Base-by-base conservation (phyloP, 2,888 invertebrate species). In the Leucoma salicis region DNA sequence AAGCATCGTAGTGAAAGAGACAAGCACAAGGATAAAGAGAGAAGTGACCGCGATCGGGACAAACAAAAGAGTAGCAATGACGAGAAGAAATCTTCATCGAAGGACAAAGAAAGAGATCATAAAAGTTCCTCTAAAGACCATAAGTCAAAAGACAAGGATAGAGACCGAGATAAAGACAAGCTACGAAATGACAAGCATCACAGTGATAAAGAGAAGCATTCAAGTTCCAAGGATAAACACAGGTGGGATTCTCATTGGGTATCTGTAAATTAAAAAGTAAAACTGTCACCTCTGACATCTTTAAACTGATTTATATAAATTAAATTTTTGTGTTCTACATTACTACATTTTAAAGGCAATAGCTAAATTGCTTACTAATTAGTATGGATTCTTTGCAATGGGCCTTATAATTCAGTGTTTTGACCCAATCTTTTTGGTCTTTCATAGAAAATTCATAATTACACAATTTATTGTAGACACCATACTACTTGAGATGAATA, bases 161-260 rank as follows among this genome's bases (percentile, higher is more conserved):
- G 36, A 61, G 78, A 80, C 15, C 66, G 67, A 39, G 84, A 84
- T 42, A 89, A 74, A 66, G 90, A 84, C 46, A 82, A 82, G 32
- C 76, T 82, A 39, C 82, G 63, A 45, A 87, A 81, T 63, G 87
- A 87, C 37, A 90, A 85, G 59, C 85, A 91, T 35, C 70, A 68
- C 25, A 75, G 74, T 60, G 78, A 78, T 46, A 87, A 81, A 55
- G 88, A 90, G 37, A 90, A 84, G 59, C 86, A 91, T 57, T 83
- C 85, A 45, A 84, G 82, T 62, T 86, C 86, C 35, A 92, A 91
- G 69, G 92, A 92, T 40, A 93, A 91, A 64, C 91, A 92, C 60
- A 91, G 90, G 79, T 92, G 47, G 0, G 21, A 21, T 5, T 21
- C 6, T 21, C 8, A 21, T 21, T 2, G 3, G 3, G 16, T 16